Evolutionary conservation across 2,888 invertebrate species (phyloP), one percentile per base, ranked within the genome.

Genomic region (Chironomus tentans): DNA sequence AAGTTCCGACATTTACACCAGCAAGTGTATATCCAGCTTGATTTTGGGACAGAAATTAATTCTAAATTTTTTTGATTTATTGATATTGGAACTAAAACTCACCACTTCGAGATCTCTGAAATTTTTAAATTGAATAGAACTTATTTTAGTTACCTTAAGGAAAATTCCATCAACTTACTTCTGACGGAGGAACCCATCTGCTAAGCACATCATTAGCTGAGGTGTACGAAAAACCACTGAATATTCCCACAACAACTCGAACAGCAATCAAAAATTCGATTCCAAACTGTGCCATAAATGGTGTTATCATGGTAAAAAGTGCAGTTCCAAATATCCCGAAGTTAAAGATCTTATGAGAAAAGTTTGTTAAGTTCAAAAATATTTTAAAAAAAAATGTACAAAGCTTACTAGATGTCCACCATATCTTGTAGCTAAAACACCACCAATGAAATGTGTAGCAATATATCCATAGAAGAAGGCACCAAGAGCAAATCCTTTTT

Each of bases 391-490:
- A 24, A 24, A n/a, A n/a, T n/a, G 2, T 28, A 28, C 28, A 28
- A 38, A 28, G 1, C 0, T 94, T 90, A 5, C 84, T 79, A 90
- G 87, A 85, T 93, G 93, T 77, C 95, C 97, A 79, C 97, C 97
- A 81, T 94, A 88, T 24, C n/a, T 62, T 50, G 48, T 56, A 2
- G 62, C 84, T 79, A 90, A 87, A 86, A 93, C 93, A 77, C 95
- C 97, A 79, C 97, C 97, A 38, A n/a, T 24, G 2, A 68, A 13
- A 4, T 68, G 28, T 0, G 95, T 95, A 77, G 92, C 83, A 77
- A 95, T 88, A 83, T 95, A 95, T 0, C 95, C 95, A 81, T 94
- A 94, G 86, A 95, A 95, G 84, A 95, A 95, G 0, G 94, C 92
- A 80, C 93, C 92, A 72, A 95, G 83, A 38, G 95, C 88, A 74